phyloP scores from a whole-genome alignment of 2,113 vertebrate species.

The Ginglymostoma cirratum region DNA sequence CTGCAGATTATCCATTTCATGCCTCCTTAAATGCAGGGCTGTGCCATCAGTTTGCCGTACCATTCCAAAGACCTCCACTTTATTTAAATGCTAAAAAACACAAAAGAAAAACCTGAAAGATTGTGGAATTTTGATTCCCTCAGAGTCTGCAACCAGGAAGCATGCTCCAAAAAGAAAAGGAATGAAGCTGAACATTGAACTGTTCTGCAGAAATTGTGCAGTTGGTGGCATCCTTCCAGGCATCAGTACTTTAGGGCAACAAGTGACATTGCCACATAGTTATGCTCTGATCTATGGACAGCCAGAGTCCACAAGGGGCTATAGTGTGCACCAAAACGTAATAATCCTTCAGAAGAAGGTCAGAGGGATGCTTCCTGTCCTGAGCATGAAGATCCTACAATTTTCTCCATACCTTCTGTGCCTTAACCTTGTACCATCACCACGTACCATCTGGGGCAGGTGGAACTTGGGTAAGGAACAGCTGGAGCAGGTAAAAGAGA shows the following conservation, averaged over 20 bases:
- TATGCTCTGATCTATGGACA: not conserved
- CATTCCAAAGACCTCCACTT: conserved; percentile 76
- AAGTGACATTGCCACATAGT: not conserved
- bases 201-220: not conserved
- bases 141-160: not conserved
- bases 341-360: not conserved
- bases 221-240: not conserved
- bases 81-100: conserved; percentile 65
- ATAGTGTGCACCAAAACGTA: not conserved
- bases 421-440: not conserved
- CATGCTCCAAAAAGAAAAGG: not conserved
- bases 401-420: not conserved
- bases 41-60: conserved; percentile 85
- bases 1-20: conserved; percentile 82
- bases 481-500: not conserved
- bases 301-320: not conserved
- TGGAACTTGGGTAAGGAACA: not conserved
- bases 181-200: not conserved
- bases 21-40: conserved; percentile 78
- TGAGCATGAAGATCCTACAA: not conserved
- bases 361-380: not conserved
- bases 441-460: too few species aligned
- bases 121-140: too few species aligned
- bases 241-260: not conserved
- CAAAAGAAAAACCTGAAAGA: not conserved